A percentile compares a stretch with the other conserved stretches of the same genome.
These are phyloP conservation scores for Amphiura filiformis DNA, from an alignment of 35 echinoderm and acorn worm species.

Conservation along the genomic window DNA sequence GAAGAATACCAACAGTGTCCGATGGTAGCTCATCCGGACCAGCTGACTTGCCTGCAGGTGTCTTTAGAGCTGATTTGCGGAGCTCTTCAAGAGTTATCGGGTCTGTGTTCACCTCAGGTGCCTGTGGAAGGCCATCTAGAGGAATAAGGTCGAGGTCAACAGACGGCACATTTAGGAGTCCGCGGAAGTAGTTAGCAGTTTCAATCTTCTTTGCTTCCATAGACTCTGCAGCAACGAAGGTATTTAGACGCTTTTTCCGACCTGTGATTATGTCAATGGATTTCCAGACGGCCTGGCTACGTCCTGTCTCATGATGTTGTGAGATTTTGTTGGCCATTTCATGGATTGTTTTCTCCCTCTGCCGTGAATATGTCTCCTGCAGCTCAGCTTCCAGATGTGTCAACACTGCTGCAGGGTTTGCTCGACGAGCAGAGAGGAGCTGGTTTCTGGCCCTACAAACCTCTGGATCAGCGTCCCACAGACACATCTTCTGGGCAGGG, in stretches of 20 bases:
- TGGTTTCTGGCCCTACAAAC: constrained; percentile 19
- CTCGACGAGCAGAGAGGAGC: neutral
- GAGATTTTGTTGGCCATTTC: constrained; percentile 15
- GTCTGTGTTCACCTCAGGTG: constrained; percentile 5
- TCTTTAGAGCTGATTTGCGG: neutral
- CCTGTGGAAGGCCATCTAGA: neutral
- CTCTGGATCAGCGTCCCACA: constrained; percentile 29
- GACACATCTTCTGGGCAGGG: neutral
- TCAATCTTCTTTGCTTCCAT: neutral
- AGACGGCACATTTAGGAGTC: constrained; percentile 1
- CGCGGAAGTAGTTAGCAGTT: constrained; percentile 19
- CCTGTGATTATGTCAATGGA: constrained; percentile 24
- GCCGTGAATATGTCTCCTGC: constrained; percentile 8
- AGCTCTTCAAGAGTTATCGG: constrained; percentile 17
- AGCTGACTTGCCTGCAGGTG: neutral
- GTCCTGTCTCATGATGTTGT: constrained; percentile 26
- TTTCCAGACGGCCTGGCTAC: constrained; percentile 28
- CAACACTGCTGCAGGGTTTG: neutral
- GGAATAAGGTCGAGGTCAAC: constrained; percentile 13
- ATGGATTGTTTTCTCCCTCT: constrained; percentile 7
- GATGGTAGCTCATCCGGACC: constrained; percentile 27
- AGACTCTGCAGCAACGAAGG: constrained; percentile 18
- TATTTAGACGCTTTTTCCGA: neutral
- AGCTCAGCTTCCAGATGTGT: neutral
- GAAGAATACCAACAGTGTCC: constrained; percentile 13